phyloP scores from a whole-genome alignment of 2,113 vertebrate species.

The Apteryx mantelli region DNA sequence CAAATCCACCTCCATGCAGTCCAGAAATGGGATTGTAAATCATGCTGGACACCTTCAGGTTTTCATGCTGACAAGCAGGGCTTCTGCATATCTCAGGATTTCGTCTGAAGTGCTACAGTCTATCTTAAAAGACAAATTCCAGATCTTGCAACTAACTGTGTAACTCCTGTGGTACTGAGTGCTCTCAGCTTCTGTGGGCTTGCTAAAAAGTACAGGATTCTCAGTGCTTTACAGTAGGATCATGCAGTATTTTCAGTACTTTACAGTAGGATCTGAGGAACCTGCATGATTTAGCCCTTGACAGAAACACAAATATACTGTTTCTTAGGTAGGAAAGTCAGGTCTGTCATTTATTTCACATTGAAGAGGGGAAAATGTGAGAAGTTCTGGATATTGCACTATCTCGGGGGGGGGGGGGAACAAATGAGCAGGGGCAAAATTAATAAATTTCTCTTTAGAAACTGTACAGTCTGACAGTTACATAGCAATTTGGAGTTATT shows the following conservation, averaged over 20 bases:
- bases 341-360: background rate
- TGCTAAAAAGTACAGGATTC: background rate
- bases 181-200: background rate
- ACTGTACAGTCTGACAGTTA: conserved; percentile 7
- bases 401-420: background rate
- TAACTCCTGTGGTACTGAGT: background rate
- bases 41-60: background rate
- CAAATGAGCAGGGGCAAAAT: background rate
- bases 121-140: background rate
- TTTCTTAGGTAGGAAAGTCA: background rate
- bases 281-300: background rate
- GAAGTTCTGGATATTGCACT: background rate
- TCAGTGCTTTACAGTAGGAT: background rate
- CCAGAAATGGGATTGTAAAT: background rate
- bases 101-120: background rate
- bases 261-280: background rate
- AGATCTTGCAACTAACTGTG: background rate
- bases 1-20: background rate
- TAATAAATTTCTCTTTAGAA: conserved; percentile 21
- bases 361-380: background rate
- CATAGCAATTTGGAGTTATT: conserved; percentile 36
- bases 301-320: background rate
- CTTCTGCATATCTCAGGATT: background rate
- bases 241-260: background rate
- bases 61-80: background rate